Conservation (phyloP, 2,113 vertebrate species). For the Muscicapa adusta region DNA sequence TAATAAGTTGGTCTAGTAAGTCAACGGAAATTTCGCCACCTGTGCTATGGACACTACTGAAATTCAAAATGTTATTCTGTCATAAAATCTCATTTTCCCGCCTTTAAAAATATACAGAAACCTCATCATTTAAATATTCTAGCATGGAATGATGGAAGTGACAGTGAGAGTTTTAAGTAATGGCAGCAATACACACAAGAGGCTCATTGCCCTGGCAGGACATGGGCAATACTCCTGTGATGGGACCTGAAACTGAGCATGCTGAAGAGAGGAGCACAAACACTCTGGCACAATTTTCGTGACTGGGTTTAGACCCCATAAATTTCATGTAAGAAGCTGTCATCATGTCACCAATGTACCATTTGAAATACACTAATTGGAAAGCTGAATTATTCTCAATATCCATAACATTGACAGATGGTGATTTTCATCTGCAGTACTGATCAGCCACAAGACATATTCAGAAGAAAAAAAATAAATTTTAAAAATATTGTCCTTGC, state of each 20-base stretch:
- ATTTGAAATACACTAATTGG: background rate
- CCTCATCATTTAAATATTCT: background rate
- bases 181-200: background rate
- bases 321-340: background rate
- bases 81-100: background rate
- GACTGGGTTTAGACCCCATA: background rate
- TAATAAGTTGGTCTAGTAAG: background rate
- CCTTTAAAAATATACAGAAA: background rate
- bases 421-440: background rate
- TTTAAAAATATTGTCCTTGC: background rate
- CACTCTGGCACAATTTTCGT: accelerated
- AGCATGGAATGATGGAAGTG: background rate
- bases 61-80: background rate
- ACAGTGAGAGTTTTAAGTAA: background rate
- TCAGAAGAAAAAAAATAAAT: background rate
- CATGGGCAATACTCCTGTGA: accelerated
- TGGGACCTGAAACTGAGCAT: background rate
- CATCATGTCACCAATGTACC: background rate
- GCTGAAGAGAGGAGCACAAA: background rate
- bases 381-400: background rate
- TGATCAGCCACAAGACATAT: background rate
- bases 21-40: background rate
- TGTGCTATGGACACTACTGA: background rate
- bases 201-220: background rate
- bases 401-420: background rate